Evolutionary conservation across 2,113 vertebrate genomes (phyloP).

Genomic region (Odocoileus virginianus): DNA sequence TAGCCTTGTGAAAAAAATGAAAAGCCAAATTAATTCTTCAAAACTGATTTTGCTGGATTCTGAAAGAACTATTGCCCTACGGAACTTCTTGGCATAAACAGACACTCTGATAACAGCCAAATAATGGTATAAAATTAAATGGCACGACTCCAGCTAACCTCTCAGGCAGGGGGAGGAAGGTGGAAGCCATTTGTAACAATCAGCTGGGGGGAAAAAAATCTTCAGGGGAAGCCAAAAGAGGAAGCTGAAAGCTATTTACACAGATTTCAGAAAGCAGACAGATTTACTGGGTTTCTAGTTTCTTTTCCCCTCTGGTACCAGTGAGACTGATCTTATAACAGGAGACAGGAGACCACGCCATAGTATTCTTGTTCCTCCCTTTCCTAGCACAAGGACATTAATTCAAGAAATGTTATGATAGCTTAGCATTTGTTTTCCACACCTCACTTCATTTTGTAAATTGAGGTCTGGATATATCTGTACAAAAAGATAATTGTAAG

Average conservation of each 20-base stretch:
- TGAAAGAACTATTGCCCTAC: not conserved
- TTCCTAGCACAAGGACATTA: not conserved
- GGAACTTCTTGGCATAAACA: slow-evolving; percentile 29
- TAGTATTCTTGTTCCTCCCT: not conserved
- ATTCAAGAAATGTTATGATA: not conserved
- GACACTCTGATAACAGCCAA: not conserved
- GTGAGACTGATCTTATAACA: slow-evolving; percentile 18
- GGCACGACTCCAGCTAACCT: not conserved
- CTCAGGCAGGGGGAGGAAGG: not conserved
- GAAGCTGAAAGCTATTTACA: slow-evolving; percentile 61
- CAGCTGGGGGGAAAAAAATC: not conserved
- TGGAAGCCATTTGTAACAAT: slow-evolving; percentile 54
- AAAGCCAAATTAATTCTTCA: slow-evolving; percentile 36
- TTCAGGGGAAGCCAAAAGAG: slow-evolving; percentile 47
- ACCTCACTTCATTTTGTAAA: slow-evolving; percentile 9
- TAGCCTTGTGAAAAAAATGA: not conserved
- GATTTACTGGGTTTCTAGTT: slow-evolving; percentile 23
- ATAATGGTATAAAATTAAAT: slow-evolving; percentile 14
- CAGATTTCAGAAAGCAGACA: slow-evolving; percentile 34
- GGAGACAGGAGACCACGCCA: slow-evolving; percentile 22
- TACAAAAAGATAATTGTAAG: not conserved
- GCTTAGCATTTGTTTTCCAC: not conserved
- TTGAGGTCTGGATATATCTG: not conserved
- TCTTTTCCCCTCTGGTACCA: not conserved
- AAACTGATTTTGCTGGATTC: not conserved